Conservation (phyloP, 2,797 vertebrate genomes). For the Lithobates sylvaticus region DNA sequence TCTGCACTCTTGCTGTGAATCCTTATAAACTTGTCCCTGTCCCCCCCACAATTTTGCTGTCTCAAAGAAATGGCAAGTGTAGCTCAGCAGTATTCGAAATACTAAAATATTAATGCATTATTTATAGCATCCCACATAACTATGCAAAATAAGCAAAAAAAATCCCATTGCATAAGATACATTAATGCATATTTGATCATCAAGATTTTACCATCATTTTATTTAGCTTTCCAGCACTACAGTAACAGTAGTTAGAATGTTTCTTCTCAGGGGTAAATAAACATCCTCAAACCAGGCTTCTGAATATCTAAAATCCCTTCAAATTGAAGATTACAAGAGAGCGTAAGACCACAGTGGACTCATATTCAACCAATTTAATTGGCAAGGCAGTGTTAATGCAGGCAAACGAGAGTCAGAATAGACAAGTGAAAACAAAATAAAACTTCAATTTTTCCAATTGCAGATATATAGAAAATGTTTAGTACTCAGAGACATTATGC, state of each 20-base stretch:
- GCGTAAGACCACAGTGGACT: conserved; percentile 56
- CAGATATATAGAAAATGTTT: conserved; percentile 2
- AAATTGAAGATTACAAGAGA: conserved; percentile 60
- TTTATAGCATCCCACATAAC: conserved; percentile 64
- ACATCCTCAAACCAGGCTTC: conserved; percentile 57
- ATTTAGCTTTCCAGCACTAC: conserved; percentile 56
- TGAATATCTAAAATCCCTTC: conserved; percentile 61
- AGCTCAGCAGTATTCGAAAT: conserved; percentile 63
- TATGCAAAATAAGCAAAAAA: conserved; percentile 65
- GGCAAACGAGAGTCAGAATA: conserved; percentile 50
- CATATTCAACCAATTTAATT: conserved; percentile 59
- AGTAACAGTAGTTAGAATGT: conserved; percentile 57
- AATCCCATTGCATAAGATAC: conserved; percentile 62
- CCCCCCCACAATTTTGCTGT: conserved; percentile 50
- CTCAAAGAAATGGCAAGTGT: conserved; percentile 58
- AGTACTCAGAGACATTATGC: neutral
- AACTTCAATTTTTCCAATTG: conserved; percentile 23
- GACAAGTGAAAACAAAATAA: conserved; percentile 32
- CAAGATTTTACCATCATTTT: conserved; percentile 63
- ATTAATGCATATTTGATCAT: conserved; percentile 66
- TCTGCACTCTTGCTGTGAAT: conserved; percentile 39
- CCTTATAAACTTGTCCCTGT: conserved; percentile 43
- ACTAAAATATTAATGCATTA: conserved; percentile 64
- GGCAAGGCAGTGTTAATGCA: conserved; percentile 54
- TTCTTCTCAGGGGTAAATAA: conserved; percentile 60